phyloP scores from a whole-genome alignment of 1,140 invertebrate species.

The Drosophila pandora region DNA sequence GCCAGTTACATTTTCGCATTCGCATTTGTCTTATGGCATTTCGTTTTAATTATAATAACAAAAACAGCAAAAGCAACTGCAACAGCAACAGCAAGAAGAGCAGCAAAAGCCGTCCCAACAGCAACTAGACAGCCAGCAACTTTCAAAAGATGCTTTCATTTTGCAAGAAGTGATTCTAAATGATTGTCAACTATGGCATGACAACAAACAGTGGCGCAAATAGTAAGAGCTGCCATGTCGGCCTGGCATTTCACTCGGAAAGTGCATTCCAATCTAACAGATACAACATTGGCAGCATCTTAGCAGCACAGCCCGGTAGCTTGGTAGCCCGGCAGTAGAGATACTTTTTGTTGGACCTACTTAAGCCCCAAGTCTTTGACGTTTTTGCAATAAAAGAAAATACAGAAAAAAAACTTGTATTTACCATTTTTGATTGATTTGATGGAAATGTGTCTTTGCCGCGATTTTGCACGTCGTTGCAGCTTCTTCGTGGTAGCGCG shows the following conservation, averaged over 20 bases:
- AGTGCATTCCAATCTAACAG: constrained; percentile 73
- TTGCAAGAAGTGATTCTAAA: constrained; percentile 81
- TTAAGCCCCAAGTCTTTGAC: constrained; percentile 73
- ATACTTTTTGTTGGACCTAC: constrained; percentile 80
- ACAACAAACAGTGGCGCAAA: constrained; percentile 58
- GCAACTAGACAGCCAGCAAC: constrained; percentile 46
- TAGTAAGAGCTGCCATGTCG: constrained; percentile 63
- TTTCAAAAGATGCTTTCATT: constrained; percentile 82
- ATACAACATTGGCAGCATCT: constrained; percentile 24
- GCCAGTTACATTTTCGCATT: constrained; percentile 79
- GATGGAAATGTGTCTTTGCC: constrained; percentile 76
- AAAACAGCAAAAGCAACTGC: constrained; percentile 20
- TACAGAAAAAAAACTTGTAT: constrained; percentile 74
- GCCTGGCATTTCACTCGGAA: constrained; percentile 80
- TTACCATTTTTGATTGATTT: constrained; percentile 82
- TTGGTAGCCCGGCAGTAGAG: constrained; percentile 29
- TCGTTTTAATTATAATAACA: constrained; percentile 81
- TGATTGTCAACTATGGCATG: constrained; percentile 81
- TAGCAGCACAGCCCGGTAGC: constrained; percentile 20
- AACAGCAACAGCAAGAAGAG: constrained; percentile 11
- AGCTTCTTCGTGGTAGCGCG: not conserved
- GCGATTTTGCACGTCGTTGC: constrained; percentile 57
- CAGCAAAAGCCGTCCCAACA: not conserved
- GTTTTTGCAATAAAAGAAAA: constrained; percentile 65
- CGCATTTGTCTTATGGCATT: constrained; percentile 80